Base-by-base conservation (phyloP, 92 coral and sea anemone genomes). In the Palythoa grandiflora region DNA sequence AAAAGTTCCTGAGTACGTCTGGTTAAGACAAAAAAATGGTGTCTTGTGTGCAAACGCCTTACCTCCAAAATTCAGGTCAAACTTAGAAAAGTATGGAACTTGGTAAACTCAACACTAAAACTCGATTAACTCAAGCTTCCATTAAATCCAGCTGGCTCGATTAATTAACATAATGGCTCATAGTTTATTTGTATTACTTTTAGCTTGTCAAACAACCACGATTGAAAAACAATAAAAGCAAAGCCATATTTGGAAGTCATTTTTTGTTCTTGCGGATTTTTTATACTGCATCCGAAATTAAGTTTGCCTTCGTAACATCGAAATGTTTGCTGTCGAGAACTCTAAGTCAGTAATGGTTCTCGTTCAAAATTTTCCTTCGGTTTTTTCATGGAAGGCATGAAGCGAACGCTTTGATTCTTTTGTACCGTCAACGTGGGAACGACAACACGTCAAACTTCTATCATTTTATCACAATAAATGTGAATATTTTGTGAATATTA, bases 161-260 rank as follows among this genome's bases (percentile, higher is more conserved):
- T 93, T 94, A 90, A 94, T 94, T 94, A 94, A 78, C 96, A 94
- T 94, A 94, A 80, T 84, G 84, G 75, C 88, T 79, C 89, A 89
- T 81, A 87, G 89, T 81, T 86, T 87, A 92, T 92, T 94, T 84
- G 88, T 84, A 87, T 90, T 90, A 76, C 88, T 80, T 84, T 90
- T 51, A 73, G 81, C 72, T 44, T 53, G 89, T 84, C 93, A 85
- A 90, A 87, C 70, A 87, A 78, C 75, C 51, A 89, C 73, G 76
- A 88, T 85, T 75, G 90, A 88, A 51, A 80, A 59, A 80, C 85
- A 84, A 91, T 89, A 71, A 48, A 63, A 17, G 73, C 87, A 76
- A 38, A 70, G 38, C 92, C 94, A 78, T 91, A 89, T 84, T 84
- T 89, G 94, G 92, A 47, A 74, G 59, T 70, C 53, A 53, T 10